Conservation (phyloP, 2,888 invertebrate genomes). For the Hypomecis atomaria region DNA sequence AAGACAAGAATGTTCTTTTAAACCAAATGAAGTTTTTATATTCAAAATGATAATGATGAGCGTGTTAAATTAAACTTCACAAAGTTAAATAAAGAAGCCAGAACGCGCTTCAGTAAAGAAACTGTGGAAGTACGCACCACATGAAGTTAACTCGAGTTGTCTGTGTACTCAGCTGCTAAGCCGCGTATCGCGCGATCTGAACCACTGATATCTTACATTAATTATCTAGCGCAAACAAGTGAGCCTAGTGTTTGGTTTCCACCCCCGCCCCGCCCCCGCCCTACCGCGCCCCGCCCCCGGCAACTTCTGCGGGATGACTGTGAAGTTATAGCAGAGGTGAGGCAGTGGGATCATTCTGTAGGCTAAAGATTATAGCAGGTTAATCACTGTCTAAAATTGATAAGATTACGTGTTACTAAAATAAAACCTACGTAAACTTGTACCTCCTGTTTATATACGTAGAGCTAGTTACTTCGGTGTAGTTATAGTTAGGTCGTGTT, state of each 20-base stretch:
- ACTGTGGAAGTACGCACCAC: neutral
- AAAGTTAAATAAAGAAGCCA: neutral
- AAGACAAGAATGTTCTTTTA: too few species aligned
- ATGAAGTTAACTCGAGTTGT: slow-evolving; percentile 16
- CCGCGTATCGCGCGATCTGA: slow-evolving; percentile 28
- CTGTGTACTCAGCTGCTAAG: slow-evolving; percentile 24
- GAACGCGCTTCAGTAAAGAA: slow-evolving; percentile 7
- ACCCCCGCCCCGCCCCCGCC: slow-evolving; percentile 9
- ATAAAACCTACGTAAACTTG: too few species aligned
- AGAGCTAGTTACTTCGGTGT: too few species aligned
- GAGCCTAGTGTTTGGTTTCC: slow-evolving; percentile 48
- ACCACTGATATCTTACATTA: slow-evolving; percentile 52
- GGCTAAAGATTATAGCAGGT: neutral
- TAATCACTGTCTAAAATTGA: too few species aligned
- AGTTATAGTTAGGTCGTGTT: too few species aligned
- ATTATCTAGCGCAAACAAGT: slow-evolving; percentile 64
- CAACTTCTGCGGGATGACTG: slow-evolving; percentile 19
- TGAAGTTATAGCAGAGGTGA: neutral
- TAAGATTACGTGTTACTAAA: too few species aligned
- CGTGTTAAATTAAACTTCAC: too few species aligned
- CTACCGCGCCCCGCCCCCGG: slow-evolving; percentile 11
- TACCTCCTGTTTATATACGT: too few species aligned
- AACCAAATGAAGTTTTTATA: too few species aligned
- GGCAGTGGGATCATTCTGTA: neutral
- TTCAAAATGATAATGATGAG: too few species aligned